These are phyloP conservation scores for Drosophila affinis DNA, from an alignment of 2,888 invertebrate genomes.

Conservation along the genomic window DNA sequence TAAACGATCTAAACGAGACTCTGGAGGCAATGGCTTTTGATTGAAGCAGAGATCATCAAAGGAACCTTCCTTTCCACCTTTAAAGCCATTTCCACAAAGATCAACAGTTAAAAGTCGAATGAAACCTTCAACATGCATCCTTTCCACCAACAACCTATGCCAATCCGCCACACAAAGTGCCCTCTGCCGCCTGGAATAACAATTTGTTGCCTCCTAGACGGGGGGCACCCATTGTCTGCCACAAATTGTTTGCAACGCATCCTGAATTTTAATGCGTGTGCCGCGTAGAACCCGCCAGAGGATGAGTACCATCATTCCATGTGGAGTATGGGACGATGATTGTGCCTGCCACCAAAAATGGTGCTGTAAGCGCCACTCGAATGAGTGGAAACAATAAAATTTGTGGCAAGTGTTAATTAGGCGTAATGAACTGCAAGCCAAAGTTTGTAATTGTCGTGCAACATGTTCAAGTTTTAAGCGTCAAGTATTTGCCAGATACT, in stretches of 20 bases:
- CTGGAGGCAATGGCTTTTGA: background rate
- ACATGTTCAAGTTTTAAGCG: constrained; percentile 56
- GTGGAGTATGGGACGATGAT: constrained; percentile 20
- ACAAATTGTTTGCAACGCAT: constrained; percentile 71
- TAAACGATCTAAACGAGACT: constrained; percentile 49
- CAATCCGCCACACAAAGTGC: background rate
- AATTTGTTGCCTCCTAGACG: constrained; percentile 2
- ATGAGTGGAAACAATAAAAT: constrained; percentile 73
- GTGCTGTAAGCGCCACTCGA: constrained; percentile 57
- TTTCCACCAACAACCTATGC: background rate
- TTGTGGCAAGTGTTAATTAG: constrained; percentile 74
- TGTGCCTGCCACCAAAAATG: constrained; percentile 48
- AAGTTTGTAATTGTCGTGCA: constrained; percentile 72
- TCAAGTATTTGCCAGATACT: constrained; percentile 57
- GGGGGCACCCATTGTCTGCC: constrained; percentile 11
- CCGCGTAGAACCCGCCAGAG: constrained; percentile 7
- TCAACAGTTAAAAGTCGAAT: background rate
- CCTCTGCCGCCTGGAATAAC: background rate
- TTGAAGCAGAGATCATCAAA: background rate
- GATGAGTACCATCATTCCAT: constrained; percentile 3
- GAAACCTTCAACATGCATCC: background rate
- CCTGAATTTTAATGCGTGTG: constrained; percentile 74
- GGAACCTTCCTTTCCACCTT: background rate
- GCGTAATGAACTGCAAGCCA: constrained; percentile 67
- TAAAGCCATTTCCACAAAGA: background rate